Base-by-base conservation (phyloP, 2,888 invertebrate species). In the Papilio demoleus region DNA sequence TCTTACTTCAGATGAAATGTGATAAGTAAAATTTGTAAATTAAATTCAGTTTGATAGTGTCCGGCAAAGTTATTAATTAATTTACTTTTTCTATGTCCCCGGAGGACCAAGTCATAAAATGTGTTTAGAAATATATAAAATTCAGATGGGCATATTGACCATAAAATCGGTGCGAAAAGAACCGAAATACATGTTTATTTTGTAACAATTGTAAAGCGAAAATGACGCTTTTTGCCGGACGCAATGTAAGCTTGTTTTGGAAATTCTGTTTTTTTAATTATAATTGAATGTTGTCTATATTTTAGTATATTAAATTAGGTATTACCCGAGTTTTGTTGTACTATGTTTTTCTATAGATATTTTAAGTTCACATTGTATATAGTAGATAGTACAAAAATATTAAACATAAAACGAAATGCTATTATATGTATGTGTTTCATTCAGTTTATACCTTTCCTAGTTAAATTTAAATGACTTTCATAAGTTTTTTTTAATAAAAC, bases 301-400 rank as follows among this genome's bases (percentile, higher is more conserved):
- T 81, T 73, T 82, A 84, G 83, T 85, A 81, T 81, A 14, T 83
- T 86, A 87, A n/a, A n/a, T n/a, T n/a, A n/a, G n/a, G n/a, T n/a
- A 78, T 82, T 80, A 84, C 84, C 81, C 82, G 88, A 27, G 27
- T 53, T 73, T 88, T 89, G 87, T 90, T 89, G 87, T 86, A 88
- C 75, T 80, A 82, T 81, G 79, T 85, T 82, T 87, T 88, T 87
- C 83, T 85, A 84, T 85, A 89, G 84, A 90, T 88, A 88, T 89
- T 85, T 88, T 88, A 87, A 81, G 84, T 86, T 87, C 89, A 88
- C 86, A 75, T 76, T 92, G 91, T 91, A 91, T 85, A 92, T 90
- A 91, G 85, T 90, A 90, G 90, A 90, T 92, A 91, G 91, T 91
- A 92, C 89, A 90, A 91, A 88, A 91, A 88, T 88, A 90, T 88